These are phyloP conservation scores for Tetrax tetrax DNA, from an alignment of 2,113 vertebrate species.

Conservation along the genomic window DNA sequence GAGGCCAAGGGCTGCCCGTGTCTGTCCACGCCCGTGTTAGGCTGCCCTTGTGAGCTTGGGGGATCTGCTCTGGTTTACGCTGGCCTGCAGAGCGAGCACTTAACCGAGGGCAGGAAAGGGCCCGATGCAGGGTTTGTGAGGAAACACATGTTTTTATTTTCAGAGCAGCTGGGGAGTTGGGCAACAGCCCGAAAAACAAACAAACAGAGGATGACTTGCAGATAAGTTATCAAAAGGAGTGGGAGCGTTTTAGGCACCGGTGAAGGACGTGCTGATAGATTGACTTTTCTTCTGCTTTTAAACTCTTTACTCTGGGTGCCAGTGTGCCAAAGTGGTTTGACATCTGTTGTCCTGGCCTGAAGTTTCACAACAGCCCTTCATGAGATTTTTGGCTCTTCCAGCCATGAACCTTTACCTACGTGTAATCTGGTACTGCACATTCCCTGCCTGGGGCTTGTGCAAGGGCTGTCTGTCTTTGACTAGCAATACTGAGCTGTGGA, in stretches of 20 bases:
- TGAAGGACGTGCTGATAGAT: background rate
- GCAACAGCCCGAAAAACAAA: constrained; percentile 8
- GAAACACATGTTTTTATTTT: background rate
- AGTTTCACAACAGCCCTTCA: background rate
- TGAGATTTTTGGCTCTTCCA: background rate
- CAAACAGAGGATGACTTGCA: background rate
- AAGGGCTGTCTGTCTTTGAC: rapidly evolving
- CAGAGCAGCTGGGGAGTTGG: constrained; percentile 22
- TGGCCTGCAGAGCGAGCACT: background rate
- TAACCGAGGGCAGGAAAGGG: background rate
- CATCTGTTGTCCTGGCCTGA: background rate
- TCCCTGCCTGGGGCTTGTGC: background rate
- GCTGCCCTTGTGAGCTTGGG: background rate
- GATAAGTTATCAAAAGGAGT: background rate
- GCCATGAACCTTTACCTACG: background rate
- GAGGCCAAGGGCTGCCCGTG: background rate
- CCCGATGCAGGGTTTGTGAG: background rate
- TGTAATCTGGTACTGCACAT: background rate
- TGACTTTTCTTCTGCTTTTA: background rate
- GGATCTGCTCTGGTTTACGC: background rate
- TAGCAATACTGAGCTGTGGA: background rate
- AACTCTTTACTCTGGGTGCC: background rate
- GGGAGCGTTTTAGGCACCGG: background rate
- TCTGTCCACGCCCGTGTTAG: rapidly evolving
- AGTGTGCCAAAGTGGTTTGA: background rate